These are phyloP conservation scores for Podargus strigoides DNA, from an alignment of 2,797 vertebrate genomes.

Conservation along the genomic window DNA sequence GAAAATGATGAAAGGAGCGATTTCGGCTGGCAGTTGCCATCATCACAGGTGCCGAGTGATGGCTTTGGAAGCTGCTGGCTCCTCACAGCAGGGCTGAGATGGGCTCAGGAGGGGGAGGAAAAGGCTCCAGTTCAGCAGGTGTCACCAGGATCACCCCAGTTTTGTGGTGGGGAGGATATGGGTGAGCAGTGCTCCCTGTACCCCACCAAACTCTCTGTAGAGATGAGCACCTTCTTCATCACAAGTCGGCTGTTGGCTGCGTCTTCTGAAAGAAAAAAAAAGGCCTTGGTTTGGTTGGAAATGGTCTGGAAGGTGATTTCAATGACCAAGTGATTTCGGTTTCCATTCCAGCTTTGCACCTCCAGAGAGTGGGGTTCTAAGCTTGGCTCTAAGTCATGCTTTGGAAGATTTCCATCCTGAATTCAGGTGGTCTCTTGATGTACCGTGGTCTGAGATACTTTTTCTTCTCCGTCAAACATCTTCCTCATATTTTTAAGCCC, in stretches of 20 bases:
- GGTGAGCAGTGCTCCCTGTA: not conserved
- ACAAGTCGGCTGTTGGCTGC: accelerated
- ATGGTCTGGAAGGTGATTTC: not conserved
- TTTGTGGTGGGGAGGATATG: not conserved
- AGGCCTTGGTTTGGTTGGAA: not conserved
- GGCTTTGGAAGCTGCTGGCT: not conserved
- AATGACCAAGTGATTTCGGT: not conserved
- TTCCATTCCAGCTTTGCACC: not conserved
- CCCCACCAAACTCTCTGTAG: not conserved
- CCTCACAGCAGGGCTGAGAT: accelerated
- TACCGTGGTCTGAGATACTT: not conserved
- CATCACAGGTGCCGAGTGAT: accelerated
- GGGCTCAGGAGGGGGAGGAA: not conserved
- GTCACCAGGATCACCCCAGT: accelerated
- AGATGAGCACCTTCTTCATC: not conserved
- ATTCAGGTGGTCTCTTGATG: not conserved
- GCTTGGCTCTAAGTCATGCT: accelerated
- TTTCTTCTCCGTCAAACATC: accelerated
- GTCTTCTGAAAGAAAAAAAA: accelerated
- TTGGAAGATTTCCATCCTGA: not conserved
- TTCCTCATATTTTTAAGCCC: not conserved
- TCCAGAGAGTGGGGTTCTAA: not conserved
- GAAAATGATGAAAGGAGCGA: accelerated
- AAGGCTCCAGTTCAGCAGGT: not conserved
- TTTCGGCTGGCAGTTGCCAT: not conserved